These are phyloP conservation scores for Morelia viridis DNA, from an alignment of 2,797 vertebrate species.

Conservation along the genomic window DNA sequence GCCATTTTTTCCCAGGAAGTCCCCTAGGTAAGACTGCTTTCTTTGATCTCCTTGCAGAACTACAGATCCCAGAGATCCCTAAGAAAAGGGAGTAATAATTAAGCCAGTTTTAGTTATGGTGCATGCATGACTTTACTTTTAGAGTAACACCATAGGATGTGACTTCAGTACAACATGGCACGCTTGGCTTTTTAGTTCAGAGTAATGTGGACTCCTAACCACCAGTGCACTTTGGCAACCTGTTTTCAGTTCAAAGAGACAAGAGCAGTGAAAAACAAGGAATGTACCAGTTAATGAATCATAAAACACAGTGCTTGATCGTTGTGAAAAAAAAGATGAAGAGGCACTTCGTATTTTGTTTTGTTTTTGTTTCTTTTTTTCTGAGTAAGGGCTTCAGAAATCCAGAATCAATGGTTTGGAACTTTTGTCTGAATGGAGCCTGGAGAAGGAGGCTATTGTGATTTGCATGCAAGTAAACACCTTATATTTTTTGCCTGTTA, in stretches of 20 bases:
- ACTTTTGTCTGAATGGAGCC: constrained; percentile 64
- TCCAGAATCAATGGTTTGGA: constrained; percentile 66
- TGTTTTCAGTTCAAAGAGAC: neutral
- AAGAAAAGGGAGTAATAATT: neutral
- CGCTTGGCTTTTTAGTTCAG: neutral
- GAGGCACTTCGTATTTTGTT: neutral
- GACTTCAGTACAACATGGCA: neutral
- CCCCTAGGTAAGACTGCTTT: neutral
- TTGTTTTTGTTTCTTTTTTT: constrained; percentile 33
- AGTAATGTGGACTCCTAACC: neutral
- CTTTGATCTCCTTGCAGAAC: neutral
- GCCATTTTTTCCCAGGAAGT: neutral
- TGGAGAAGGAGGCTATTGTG: constrained; percentile 58
- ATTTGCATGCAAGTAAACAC: constrained; percentile 77
- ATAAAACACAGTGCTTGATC: constrained; percentile 48
- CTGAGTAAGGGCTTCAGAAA: constrained; percentile 67
- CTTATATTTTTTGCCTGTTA: constrained; percentile 70
- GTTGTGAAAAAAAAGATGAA: neutral
- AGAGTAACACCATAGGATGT: neutral
- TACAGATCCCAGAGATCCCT: neutral
- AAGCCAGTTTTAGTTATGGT: neutral
- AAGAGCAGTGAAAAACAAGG: neutral
- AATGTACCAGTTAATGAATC: constrained; percentile 47
- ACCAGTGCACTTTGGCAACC: neutral
- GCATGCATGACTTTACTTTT: neutral